Base-by-base conservation (phyloP, 2,888 invertebrate genomes). In the Noctua pronuba region DNA sequence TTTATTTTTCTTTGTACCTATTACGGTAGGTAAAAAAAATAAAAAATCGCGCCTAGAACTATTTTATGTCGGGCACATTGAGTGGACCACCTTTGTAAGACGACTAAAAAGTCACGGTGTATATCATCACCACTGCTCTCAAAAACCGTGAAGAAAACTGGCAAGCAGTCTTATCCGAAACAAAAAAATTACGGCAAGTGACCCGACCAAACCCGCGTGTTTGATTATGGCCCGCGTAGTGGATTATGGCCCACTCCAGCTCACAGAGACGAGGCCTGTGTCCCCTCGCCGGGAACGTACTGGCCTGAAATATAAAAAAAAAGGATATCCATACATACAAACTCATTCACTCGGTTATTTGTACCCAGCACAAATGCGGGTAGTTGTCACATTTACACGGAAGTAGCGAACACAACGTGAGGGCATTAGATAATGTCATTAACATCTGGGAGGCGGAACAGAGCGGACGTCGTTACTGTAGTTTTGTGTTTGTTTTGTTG, bases 401-500 rank as follows among this genome's bases (percentile, higher is more conserved):
- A 77, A 79, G 55, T 69, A 72, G 72, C 64, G 18, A 77, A 73
- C 72, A 76, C 60, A 79, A 75, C 74, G 85, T 78, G 79, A 79
- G 78, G 68, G 74, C 73, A 79, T 83, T 84, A 74, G 77, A 77
- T 80, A 86, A 81, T 83, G 73, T 73, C 79, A 85, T 86, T 86
- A 85, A 55, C 87, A 83, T 85, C 77, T 85, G 79, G 79, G 69
- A 70, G 79, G 58, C 66, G 64, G 72, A 79, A 68, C 58, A 73
- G 77, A 77, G 74, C 83, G 83, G 80, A 80, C 77, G 82, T 65
- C 31, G 85, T 77, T 73, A 86, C 80, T 70, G 60, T 80, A 81
- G 83, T 86, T 86, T 79, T 81, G 72, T 78, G 71, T 87, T 86
- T 85, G 85, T 86, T 85, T 79, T 70, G 80, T 68, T 77, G 55